Conservation (phyloP, 1,140 invertebrate species). For the Drosophila teissieri region DNA sequence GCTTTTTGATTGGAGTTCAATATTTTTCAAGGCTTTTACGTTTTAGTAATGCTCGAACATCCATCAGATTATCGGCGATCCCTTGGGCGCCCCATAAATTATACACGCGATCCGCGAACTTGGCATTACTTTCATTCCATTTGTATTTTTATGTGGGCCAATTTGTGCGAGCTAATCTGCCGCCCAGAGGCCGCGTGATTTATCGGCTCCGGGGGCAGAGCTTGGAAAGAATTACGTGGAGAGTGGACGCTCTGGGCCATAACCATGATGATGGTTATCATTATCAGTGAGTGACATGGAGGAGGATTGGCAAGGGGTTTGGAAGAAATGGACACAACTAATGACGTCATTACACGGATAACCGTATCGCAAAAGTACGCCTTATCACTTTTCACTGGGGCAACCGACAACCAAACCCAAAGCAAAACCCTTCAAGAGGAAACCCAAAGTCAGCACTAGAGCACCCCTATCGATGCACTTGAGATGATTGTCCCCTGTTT, state of each 20-base stretch:
- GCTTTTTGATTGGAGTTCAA: too few species aligned
- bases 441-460: background rate
- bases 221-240: constrained; percentile 9
- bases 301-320: background rate
- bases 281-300: constrained; percentile 12
- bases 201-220: constrained; percentile 32
- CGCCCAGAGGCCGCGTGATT: constrained; percentile 54
- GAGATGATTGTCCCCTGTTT: constrained; percentile 3
- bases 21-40: too few species aligned
- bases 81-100: constrained; percentile 33
- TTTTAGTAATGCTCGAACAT: too few species aligned
- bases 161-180: constrained; percentile 62
- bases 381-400: constrained; percentile 15
- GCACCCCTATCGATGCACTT: constrained; percentile 33
- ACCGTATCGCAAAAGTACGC: constrained; percentile 4
- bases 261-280: background rate
- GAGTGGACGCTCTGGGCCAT: background rate
- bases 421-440: constrained; percentile 1
- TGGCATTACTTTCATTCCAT: constrained; percentile 30
- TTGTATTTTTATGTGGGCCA: constrained; percentile 45
- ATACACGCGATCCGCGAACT: constrained; percentile 4
- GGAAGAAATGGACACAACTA: background rate
- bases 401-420: background rate
- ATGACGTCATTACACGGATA: constrained; percentile 12
- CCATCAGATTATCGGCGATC: background rate